Conservation (phyloP, 2,888 invertebrate genomes). For the Epistrophe grossulariae region DNA sequence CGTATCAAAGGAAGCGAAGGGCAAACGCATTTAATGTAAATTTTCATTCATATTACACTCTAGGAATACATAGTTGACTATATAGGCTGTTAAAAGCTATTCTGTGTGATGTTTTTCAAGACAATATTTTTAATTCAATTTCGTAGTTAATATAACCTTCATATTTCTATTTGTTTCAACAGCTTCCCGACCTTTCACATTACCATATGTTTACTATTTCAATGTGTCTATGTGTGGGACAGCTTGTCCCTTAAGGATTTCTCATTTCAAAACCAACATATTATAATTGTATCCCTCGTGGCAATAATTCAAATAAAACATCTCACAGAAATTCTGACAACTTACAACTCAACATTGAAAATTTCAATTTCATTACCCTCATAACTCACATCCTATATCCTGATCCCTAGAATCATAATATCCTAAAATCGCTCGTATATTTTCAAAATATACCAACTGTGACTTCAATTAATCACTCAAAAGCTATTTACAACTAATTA, state of each 20-base stretch:
- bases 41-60: no score
- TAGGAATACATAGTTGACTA: no score
- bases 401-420: constrained; percentile 25
- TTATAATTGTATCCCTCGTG: background rate
- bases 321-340: constrained; percentile 26
- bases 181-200: no score
- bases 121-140: no score
- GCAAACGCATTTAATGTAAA: no score
- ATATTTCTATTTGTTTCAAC: no score
- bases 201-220: background rate
- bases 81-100: no score
- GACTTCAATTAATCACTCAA: constrained; percentile 68
- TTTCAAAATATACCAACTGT: constrained; percentile 16
- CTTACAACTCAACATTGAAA: constrained; percentile 46
- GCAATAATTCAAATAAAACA: constrained; percentile 46
- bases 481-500: constrained; percentile 72
- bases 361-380: constrained; percentile 65
- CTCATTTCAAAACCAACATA: background rate
- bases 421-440: constrained; percentile 28
- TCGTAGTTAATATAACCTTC: no score
- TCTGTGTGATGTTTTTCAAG: no score
- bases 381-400: constrained; percentile 51
- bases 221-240: no score
- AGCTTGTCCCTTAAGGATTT: background rate
- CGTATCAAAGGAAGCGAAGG: no score